Evolutionary conservation across 2,113 vertebrate species (phyloP), one percentile per base, ranked within the genome.

Genomic region (Anoplopoma fimbria): DNA sequence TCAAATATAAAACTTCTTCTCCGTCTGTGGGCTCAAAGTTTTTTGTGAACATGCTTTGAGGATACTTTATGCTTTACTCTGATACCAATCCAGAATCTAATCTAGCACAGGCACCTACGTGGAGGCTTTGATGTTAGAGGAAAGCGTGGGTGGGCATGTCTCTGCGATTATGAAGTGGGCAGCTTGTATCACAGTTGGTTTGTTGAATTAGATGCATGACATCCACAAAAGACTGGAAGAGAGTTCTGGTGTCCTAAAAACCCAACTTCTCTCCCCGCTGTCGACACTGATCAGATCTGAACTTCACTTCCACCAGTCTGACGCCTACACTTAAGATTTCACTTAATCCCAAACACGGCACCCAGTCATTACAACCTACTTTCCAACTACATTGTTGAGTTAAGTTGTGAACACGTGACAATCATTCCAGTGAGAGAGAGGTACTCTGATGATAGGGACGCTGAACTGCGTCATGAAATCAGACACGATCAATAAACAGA

Each of bases 91-190:
- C 76, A 71, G 69, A 57, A 75, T 67, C 53, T 77, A 47, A 86
- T 87, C 71, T 42, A 53, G 19, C 69, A 61, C 10, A 0, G 40
- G 72, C 79, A 65, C 81, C 72, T 57, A 67, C 71, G 23, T 31
- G 2, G 25, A 61, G 3, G n/a, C 90, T 88, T 83, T 88, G 79
- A 85, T 83, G 83, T 69, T 6, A 9, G 69, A 79, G 58, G 65
- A 51, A 69, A 23, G 73, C 15, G 73, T 76, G 81, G 86, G 78
- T 58, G 77, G 77, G 62, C 72, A 31, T 17, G 67, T 58, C 65
- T 64, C 61, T 69, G 79, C 25, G 27, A 85, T 77, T 69, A 69
- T 23, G 2, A 77, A 81, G 53, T 57, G 70, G 77, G 84, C 67
- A 60, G 87, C 75, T 86, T 68, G 29, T 61, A 74, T 74, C 79